Conservation (phyloP, 2,888 invertebrate species). For the Chaitophorus viminalis region DNA sequence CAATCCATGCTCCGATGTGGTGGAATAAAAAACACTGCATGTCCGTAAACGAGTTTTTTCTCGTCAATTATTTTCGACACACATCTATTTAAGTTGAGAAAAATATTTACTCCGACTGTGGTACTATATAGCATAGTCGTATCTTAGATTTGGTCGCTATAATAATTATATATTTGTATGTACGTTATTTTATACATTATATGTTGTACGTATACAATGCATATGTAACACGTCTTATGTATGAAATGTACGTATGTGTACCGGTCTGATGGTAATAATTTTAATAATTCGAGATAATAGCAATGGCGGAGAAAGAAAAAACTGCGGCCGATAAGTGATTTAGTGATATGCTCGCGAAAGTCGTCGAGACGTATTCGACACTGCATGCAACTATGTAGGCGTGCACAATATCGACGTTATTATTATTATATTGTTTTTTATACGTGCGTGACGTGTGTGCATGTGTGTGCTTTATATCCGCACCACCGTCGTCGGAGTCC, state of each 20-base stretch:
- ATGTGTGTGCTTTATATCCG: background rate
- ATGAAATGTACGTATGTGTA: background rate
- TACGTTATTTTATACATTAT: background rate
- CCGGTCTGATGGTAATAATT: background rate
- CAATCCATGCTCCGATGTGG: background rate
- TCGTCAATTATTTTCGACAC: conserved; percentile 10
- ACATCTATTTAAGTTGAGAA: background rate
- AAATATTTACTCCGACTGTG: background rate
- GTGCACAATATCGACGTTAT: conserved; percentile 1
- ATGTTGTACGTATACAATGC: too few relatives aligned
- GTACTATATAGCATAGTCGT: background rate
- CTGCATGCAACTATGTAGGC: background rate
- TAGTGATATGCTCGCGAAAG: conserved; percentile 23
- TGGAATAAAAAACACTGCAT: background rate
- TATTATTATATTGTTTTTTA: background rate
- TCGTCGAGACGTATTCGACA: background rate
- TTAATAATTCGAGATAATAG: background rate
- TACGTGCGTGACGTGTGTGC: background rate
- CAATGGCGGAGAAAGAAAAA: background rate
- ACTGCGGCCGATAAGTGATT: background rate
- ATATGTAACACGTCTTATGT: background rate
- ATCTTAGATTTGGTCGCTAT: background rate
- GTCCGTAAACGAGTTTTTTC: conserved; percentile 22
- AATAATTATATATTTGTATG: background rate
- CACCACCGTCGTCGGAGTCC: background rate